A percentile compares a stretch with the other conserved stretches of the same genome.
Conservation (phyloP, 2,888 invertebrate species). For the Ennomos quercinarius region DNA sequence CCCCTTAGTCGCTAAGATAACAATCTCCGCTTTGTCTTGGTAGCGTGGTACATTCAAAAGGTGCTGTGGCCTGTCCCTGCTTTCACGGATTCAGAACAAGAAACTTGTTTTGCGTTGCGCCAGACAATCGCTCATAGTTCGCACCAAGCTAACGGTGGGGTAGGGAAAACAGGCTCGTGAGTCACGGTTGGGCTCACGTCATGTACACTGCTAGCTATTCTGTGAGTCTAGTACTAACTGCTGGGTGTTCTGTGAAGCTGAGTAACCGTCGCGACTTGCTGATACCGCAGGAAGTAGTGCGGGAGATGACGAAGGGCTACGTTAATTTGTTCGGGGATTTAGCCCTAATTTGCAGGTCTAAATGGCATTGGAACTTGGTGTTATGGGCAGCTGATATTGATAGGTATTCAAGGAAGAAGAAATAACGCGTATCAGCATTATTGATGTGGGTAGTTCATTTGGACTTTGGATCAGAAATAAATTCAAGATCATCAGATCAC, state of each 20-base stretch:
- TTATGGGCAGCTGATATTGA: too few relatives aligned
- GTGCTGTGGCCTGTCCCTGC: not conserved
- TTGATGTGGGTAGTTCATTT: too few relatives aligned
- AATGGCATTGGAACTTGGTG: constrained; percentile 7
- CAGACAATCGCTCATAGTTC: constrained; percentile 41
- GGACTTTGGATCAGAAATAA: too few relatives aligned
- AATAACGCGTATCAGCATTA: too few relatives aligned
- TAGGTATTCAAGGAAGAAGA: too few relatives aligned
- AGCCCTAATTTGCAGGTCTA: constrained; percentile 12
- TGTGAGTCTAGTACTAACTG: constrained; percentile 15
- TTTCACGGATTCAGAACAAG: too few relatives aligned
- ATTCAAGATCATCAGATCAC: too few relatives aligned
- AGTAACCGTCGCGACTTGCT: constrained; percentile 19
- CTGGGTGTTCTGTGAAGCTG: constrained; percentile 8
- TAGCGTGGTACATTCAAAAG: not conserved
- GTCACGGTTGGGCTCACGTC: constrained; percentile 62
- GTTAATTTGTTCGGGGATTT: constrained; percentile 8
- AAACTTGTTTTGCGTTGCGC: too few relatives aligned
- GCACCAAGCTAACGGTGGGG: constrained; percentile 67
- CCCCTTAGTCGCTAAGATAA: too few relatives aligned
- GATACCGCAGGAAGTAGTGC: constrained; percentile 3
- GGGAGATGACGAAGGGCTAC: constrained; percentile 1
- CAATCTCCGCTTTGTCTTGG: too few relatives aligned
- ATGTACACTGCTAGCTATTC: constrained; percentile 37
- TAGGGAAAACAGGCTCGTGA: constrained; percentile 75